Evolutionary conservation across 2,797 vertebrate species (phyloP), one percentile per base, ranked within the genome.

Genomic region (Hybognathus amarus): DNA sequence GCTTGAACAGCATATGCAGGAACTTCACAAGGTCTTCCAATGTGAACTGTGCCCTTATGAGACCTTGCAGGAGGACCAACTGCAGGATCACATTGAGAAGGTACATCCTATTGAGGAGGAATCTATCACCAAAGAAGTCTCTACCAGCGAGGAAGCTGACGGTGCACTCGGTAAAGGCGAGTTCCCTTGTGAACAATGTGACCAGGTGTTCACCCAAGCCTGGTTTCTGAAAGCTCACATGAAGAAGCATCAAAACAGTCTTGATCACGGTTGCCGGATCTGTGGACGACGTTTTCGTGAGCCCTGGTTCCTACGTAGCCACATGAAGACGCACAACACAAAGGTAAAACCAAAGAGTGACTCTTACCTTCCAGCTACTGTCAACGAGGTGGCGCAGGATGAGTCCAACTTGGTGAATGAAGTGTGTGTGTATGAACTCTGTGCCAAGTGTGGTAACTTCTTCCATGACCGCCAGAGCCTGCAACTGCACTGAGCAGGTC

Each of bases 251-350:
- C 92, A 96, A 18, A 95, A 95, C 70, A 93, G 95, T n/a, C 96
- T 97, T 86, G 97, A 99, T 90, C 97, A 99, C 0, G 97, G 97
- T 18, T 99, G 98, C 87, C 97, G 97, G 85, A 97, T 99, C 85
- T 99, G 98, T 6, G 98, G 98, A 33, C 96, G 97, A 1, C 95
- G 97, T 56, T 99, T 99, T 92, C 98, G 98, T 82, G 97, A 99
- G 89, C 96, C 97, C 1, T 99, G 98, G 98, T 99, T 99, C 90
- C 95, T 99, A 74, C 99, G 99, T 90, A 99, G 97, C 90, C 98
- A 99, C 86, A 99, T 99, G 98, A 98, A 98, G 92, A 97, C 97
- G 0, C 98, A 99, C 0, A 94, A 95, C 66, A 95, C 93, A 89
- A 98, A 95, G 94, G 95, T 94, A 85, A 95, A 96, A 92, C 93